phyloP scores from a whole-genome alignment of 1,140 invertebrate genomes.

The Leptoteleia sp. region DNA sequence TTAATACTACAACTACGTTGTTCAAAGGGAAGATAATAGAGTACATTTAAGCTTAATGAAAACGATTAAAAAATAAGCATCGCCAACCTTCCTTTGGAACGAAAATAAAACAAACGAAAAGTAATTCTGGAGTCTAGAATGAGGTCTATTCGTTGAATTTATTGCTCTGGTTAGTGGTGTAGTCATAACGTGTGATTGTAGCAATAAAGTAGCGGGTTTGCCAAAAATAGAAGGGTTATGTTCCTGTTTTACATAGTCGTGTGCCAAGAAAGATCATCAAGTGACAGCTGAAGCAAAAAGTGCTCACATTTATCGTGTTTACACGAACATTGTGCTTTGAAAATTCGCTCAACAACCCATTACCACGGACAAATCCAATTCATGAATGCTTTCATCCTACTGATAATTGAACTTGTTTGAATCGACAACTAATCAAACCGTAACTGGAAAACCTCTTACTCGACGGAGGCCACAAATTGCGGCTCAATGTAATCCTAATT shows the following conservation, averaged over 20 bases:
- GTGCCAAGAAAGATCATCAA: constrained; percentile 55
- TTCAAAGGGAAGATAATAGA: no score
- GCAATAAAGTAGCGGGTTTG: constrained; percentile 42
- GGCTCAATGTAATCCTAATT: constrained; percentile 27
- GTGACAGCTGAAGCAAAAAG: constrained; percentile 12
- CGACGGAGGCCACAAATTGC: not conserved
- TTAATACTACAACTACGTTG: no score
- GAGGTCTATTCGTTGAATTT: constrained; percentile 31
- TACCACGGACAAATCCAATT: not conserved
- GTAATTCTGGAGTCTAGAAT: constrained; percentile 9
- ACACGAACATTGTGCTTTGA: constrained; percentile 1
- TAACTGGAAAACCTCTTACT: not conserved
- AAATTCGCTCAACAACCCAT: constrained; percentile 3
- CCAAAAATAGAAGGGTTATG: constrained; percentile 48
- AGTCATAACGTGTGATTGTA: constrained; percentile 41
- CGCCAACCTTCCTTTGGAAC: not conserved
- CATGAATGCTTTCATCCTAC: not conserved
- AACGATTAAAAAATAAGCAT: no score
- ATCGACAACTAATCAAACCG: not conserved
- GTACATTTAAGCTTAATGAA: no score
- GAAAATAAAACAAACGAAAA: constrained; percentile 25
- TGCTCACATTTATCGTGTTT: constrained; percentile 24
- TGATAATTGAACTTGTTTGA: constrained; percentile 2
- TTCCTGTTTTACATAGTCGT: constrained; percentile 40
- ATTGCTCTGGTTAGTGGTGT: constrained; percentile 35